These are phyloP conservation scores for Heterotilapia buettikoferi DNA, from an alignment of 2,113 vertebrate genomes.

Conservation along the genomic window DNA sequence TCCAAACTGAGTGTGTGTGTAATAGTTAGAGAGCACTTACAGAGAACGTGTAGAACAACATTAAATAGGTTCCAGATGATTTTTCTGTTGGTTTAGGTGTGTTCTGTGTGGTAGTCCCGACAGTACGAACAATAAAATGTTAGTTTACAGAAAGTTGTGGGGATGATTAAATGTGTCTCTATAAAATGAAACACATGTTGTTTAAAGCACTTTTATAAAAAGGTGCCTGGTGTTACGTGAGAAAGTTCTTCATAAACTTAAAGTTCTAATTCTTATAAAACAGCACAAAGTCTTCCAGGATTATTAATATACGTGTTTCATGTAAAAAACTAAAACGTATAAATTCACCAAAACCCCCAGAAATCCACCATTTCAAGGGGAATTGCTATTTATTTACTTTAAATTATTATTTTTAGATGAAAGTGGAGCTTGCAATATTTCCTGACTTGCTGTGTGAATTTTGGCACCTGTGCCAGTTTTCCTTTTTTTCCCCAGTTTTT, in stretches of 20 bases:
- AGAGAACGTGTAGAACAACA: neutral
- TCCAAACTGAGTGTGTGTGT: neutral
- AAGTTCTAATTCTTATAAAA: neutral
- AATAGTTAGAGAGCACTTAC: neutral
- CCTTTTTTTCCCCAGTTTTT: rapidly evolving
- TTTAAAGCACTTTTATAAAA: neutral
- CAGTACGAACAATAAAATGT: neutral
- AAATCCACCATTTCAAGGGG: neutral
- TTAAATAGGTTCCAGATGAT: neutral
- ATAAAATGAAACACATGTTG: neutral
- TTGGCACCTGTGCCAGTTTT: neutral
- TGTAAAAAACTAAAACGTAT: neutral
- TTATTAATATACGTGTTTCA: neutral
- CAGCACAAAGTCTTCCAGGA: neutral
- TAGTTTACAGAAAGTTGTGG: neutral
- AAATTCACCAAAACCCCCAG: neutral
- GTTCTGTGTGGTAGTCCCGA: neutral
- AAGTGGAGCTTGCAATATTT: neutral
- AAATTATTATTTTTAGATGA: neutral
- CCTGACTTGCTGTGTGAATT: neutral
- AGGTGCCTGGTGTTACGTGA: neutral
- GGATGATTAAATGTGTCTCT: neutral
- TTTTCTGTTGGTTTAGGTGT: neutral
- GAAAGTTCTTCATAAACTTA: too few relatives aligned
- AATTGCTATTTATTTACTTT: neutral